Evolutionary conservation across 2,888 invertebrate genomes (phyloP), one percentile per base, ranked within the genome.

Genomic region (Sinodicranocentrus sp.): DNA sequence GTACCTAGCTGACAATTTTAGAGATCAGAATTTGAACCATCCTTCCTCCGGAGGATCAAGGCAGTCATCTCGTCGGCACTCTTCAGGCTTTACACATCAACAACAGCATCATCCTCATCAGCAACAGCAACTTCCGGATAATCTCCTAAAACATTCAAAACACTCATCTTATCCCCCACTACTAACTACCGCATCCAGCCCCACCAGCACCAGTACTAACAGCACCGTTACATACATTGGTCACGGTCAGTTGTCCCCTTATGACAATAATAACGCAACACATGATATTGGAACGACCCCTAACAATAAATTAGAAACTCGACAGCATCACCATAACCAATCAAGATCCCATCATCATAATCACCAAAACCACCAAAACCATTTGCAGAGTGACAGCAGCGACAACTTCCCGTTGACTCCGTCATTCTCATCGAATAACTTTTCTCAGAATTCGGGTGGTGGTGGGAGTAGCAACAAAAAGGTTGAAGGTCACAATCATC

Each of bases 1-100:
- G 82, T 72, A 85, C 77, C 71, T 84, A 82, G 82, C 82, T 71
- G 82, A 82, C 82, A 71, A 65, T 52, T 84, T 80, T 52, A 70
- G 71, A 84, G 80, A 85, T 77, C 82, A 86, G 52, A 86, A 82
- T 44, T 82, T 82, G 57, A 82, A 75, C 71, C 85, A 84, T 48
- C 71, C 76, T 44, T 79, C 85, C 57, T 77, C 78, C 19, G 77
- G 75, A 21, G 82, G 82, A 61, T 43, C 85, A 21, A 71, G 78
- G 59, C 72, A 77, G 26, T 84, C 83, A 15, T 78, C 77, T 28
- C 78, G 78, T 23, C 71, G 78, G 59, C 83, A 78, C 72, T 84
- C 78, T 39, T 71, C 77, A 63, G 78, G 78, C 67, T 84, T 84
- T 23, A 72, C 83, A 57, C 83, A 78, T 43, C 76, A 83, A 26